Base-by-base conservation (phyloP, 2,797 vertebrate genomes). In the Pseudopleuronectes americanus region DNA sequence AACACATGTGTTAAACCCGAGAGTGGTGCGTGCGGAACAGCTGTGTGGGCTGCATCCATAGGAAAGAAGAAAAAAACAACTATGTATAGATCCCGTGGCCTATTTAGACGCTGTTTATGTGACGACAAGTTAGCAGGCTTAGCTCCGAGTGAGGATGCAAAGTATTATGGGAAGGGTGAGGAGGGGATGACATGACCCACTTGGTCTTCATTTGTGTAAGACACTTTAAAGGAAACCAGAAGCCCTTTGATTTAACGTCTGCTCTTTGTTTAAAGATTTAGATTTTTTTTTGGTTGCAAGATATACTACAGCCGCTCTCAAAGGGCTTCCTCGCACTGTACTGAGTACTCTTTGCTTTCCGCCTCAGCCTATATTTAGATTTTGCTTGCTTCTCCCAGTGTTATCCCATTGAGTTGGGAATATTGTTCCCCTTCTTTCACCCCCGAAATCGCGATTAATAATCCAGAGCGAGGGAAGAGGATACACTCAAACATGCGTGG, bases 281-380 rank as follows among this genome's bases (percentile, higher is more conserved):
- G 23, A 38, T 66, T 68, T 84, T 74, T 84, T 84, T 56, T 33
- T 73, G 80, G 73, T 79, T 73, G 71, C 65, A 36, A 75, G 55
- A 59, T 65, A 31, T 43, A 68, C 63, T 74, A 64, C 57, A 43
- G 66, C 64, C 21, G 61, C 57, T 84, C 82, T 85, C 79, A 66
- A 26, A 60, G 71, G 81, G 66, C 36, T 85, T 82, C 70, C 57
- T 84, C 71, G 71, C 58, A 75, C 81, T 83, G 81, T 74, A 82
- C 71, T 74, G 74, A 74, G 68, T 67, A 80, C 43, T 71, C 76
- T 85, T 79, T 83, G 74, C 80, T 80, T 86, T 88, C 77, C 16
- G 73, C 86, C 77, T 76, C 60, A 9, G 51, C 79, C 84, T 82
- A 82, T 81, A 79, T 85, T 82, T 88, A 87, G 84, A 70, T 58